These are phyloP conservation scores for Chirona hameri DNA, from an alignment of 2,888 invertebrate species.

Conservation along the genomic window DNA sequence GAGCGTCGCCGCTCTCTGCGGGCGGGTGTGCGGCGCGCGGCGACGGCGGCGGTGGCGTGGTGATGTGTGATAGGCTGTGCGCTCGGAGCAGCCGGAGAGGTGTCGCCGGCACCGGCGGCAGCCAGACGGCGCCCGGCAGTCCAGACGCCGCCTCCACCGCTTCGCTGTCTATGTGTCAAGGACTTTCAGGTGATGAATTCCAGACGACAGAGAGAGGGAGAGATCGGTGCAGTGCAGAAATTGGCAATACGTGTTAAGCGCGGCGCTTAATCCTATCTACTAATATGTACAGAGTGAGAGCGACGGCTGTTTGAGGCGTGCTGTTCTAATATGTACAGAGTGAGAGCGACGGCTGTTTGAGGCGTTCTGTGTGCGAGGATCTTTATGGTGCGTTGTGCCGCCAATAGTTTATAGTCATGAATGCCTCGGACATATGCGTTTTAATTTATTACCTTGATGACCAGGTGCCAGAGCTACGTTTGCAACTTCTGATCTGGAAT, in stretches of 20 bases:
- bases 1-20: not conserved
- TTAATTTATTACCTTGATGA: conserved; percentile 1
- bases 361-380: not conserved
- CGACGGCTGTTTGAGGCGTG: not conserved
- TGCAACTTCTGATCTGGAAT: not conserved
- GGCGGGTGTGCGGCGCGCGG: no score
- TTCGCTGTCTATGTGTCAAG: not conserved
- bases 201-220: not conserved
- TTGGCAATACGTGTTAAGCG: conserved; percentile 2
- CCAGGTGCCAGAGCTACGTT: not conserved
- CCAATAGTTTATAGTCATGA: not conserved
- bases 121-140: not conserved
- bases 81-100: not conserved
- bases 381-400: not conserved
- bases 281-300: conserved; percentile 12
- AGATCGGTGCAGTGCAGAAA: not conserved
- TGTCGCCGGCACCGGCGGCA: no score
- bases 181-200: not conserved
- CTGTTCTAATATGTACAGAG: conserved; percentile 13
- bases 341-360: not conserved
- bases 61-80: not conserved
- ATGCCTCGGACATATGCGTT: not conserved
- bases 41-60: not conserved
- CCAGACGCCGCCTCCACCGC: not conserved
- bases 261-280: conserved; percentile 2